Conservation (phyloP, 2,113 vertebrate genomes). For the Chlorodrepanis virens region DNA sequence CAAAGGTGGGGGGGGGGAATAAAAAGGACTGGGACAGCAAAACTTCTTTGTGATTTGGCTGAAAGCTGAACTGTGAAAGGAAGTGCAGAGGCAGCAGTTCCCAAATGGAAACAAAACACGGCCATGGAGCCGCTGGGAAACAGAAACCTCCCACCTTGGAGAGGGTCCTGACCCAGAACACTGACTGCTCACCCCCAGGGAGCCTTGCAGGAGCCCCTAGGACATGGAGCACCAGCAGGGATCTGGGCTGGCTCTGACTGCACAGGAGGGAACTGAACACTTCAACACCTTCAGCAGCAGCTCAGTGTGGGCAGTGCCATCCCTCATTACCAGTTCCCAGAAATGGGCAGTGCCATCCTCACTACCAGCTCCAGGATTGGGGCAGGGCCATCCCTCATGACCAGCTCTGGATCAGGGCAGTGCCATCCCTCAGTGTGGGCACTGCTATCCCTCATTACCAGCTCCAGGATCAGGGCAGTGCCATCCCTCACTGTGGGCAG, state of each 20-base stretch:
- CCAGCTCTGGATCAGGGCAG: background rate
- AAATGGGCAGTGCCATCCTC: too few species aligned
- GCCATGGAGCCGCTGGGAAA: background rate
- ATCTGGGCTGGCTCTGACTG: background rate
- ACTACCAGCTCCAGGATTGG: too few species aligned
- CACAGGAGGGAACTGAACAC: background rate
- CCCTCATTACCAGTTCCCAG: too few species aligned
- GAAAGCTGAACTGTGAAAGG: slow-evolving; percentile 8
- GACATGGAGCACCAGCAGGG: background rate
- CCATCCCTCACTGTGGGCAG: too few species aligned
- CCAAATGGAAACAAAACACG: background rate
- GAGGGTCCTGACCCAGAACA: rapidly evolving
- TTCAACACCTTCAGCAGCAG: rapidly evolving
- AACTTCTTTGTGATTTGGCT: background rate
- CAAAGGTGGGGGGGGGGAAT: rapidly evolving
- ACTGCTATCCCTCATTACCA: too few species aligned
- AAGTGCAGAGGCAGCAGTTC: slow-evolving; percentile 11
- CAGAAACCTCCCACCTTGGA: background rate
- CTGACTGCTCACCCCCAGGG: rapidly evolving
- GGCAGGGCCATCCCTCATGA: too few species aligned
- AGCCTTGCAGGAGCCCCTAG: rapidly evolving
- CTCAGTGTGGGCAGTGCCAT: too few species aligned
- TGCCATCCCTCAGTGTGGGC: background rate
- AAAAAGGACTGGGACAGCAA: background rate
- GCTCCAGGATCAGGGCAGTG: too few species aligned